These are phyloP conservation scores for Platyrinchus mystaceus DNA, from an alignment of 2,797 vertebrate species.

Conservation along the genomic window DNA sequence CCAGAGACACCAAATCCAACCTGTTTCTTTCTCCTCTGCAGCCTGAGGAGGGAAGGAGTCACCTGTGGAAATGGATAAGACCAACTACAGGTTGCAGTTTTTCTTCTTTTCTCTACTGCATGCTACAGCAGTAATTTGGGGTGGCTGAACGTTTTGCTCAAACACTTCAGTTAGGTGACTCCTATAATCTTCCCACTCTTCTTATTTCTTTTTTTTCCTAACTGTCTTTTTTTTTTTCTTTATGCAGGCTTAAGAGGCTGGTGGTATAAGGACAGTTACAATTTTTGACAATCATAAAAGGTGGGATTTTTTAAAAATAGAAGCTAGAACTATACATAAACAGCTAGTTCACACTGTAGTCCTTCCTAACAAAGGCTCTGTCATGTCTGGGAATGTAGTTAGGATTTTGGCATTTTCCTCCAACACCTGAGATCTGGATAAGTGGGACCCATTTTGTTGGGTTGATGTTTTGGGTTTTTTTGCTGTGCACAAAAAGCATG, in stretches of 20 bases:
- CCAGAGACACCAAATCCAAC: neutral
- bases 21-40: neutral
- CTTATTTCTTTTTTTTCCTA: rapidly evolving
- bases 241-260: neutral
- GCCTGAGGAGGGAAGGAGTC: neutral
- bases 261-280: neutral
- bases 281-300: neutral
- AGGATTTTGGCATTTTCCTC: neutral
- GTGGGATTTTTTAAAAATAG: neutral
- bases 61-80: neutral
- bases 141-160: neutral
- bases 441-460: neutral
- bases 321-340: neutral
- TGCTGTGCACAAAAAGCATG: neutral
- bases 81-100: neutral
- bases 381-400: neutral
- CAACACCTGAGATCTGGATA: neutral
- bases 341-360: neutral
- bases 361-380: neutral
- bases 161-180: neutral
- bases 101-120: neutral
- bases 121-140: neutral
- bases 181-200: neutral
- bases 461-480: neutral
- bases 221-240: rapidly evolving